Percentiles rank a stretch among this genome's conserved stretches.
Conservation (phyloP, 1,140 invertebrate genomes). For the Maconellicoccus hirsutus region DNA sequence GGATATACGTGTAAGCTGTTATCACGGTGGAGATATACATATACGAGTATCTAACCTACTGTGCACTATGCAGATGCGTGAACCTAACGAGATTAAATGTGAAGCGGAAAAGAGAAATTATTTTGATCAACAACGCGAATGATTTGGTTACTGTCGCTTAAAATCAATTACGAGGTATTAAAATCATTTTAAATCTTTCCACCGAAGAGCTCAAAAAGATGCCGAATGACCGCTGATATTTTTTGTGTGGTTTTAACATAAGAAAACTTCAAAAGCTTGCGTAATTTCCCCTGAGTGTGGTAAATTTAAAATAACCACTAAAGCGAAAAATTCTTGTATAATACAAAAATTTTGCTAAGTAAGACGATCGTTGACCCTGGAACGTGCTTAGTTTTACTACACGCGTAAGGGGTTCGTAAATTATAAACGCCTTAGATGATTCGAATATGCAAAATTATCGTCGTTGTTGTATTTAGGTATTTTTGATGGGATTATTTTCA, state of each 20-base stretch:
- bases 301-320: not conserved
- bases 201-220: too few relatives aligned
- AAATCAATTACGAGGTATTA: not conserved
- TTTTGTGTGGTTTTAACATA: too few relatives aligned
- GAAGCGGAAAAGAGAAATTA: slow-evolving; percentile 8
- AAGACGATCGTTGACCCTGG: not conserved
- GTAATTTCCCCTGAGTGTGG: not conserved
- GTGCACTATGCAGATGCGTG: not conserved
- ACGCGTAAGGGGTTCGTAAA: not conserved
- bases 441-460: not conserved
- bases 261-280: too few relatives aligned
- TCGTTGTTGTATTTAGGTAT: too few relatives aligned
- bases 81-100: not conserved
- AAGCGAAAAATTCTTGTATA: not conserved
- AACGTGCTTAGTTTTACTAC: not conserved
- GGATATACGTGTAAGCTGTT: too few relatives aligned
- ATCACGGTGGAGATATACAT: too few relatives aligned
- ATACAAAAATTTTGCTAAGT: not conserved
- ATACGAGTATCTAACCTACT: too few relatives aligned
- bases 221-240: too few relatives aligned
- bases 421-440: not conserved
- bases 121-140: not conserved
- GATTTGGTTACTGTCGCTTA: not conserved
- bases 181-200: too few relatives aligned
- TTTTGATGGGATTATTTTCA: too few relatives aligned